Conservation (phyloP, 1,140 invertebrate species). For the Pantala flavescens region DNA sequence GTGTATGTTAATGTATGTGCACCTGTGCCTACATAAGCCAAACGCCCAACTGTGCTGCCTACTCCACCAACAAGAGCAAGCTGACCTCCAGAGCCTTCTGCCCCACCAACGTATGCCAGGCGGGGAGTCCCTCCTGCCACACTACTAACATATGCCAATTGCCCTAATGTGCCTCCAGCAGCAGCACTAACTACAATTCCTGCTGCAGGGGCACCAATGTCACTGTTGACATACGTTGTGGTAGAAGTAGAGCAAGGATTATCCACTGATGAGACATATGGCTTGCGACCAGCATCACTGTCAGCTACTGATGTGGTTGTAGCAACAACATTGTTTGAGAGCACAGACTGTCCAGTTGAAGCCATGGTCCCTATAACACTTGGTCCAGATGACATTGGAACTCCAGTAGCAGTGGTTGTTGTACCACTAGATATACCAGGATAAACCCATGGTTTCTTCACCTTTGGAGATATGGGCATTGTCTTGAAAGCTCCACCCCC, state of each 20-base stretch:
- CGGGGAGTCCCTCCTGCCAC: neutral
- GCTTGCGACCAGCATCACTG: neutral
- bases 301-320: neutral
- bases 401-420: neutral
- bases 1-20: neutral
- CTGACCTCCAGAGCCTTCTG: neutral
- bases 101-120: neutral
- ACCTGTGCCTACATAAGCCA: neutral
- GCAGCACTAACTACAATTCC: neutral
- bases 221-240: neutral
- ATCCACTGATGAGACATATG: neutral
- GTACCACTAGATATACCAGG: neutral
- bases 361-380: neutral
- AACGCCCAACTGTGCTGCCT: neutral
- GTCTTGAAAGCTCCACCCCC: slow-evolving; percentile 75
- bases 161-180: neutral
- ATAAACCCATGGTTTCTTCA: slow-evolving; percentile 23
- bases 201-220: neutral
- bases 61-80: neutral
- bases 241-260: neutral
- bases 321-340: neutral
- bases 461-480: slow-evolving; percentile 57
- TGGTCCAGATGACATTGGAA: no score
- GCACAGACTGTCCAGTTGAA: neutral
- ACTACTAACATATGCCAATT: neutral